Base-by-base conservation (phyloP, 2,888 invertebrate species). In the Fissipunctia ypsillon region DNA sequence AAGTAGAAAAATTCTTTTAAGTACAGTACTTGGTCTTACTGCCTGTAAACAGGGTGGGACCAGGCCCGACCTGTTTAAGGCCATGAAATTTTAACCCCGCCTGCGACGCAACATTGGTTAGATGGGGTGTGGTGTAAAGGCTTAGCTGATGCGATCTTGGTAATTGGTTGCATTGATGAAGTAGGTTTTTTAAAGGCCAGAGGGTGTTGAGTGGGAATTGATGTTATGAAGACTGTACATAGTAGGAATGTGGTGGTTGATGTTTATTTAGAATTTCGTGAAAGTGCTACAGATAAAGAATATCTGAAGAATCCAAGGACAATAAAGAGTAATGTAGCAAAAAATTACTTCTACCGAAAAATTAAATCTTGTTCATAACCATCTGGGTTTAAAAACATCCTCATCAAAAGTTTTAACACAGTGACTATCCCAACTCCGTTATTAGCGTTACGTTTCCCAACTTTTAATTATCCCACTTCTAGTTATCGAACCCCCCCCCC, bases 21-120 rank as follows among this genome's bases (percentile, higher is more conserved):
- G 82, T 81, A 83, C 80, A 72, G 80, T 66, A 50, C 67, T 85
- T 69, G 81, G 77, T 76, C 50, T 66, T 76, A 73, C 79, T 81
- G 73, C 77, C 75, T 77, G 78, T 80, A 77, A 83, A 88, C 85
- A 76, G 82, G 80, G 78, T 81, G 71, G 75, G 72, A 83, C 83
- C 83, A 87, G 89, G 71, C 72, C 83, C 83, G 83, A 73, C 83
- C 92, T 90, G 89, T 90, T 93, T 93, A 93, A 90, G 91, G 92
- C 90, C 79, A 89, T 91, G 92, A 93, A 93, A 92, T 92, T 92
- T 91, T 91, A 93, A 91, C 90, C 90, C 87, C 84, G 89, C 83
- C 80, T 78, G 83, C 70, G 77, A 81, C 82, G 78, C 78, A 79
- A 79, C 73, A 50, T 69, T 31, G 69, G 68, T 50, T 75, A 70